Evolutionary conservation across 2,888 invertebrate genomes (phyloP).

Genomic region (Dicyrtoma fusca): DNA sequence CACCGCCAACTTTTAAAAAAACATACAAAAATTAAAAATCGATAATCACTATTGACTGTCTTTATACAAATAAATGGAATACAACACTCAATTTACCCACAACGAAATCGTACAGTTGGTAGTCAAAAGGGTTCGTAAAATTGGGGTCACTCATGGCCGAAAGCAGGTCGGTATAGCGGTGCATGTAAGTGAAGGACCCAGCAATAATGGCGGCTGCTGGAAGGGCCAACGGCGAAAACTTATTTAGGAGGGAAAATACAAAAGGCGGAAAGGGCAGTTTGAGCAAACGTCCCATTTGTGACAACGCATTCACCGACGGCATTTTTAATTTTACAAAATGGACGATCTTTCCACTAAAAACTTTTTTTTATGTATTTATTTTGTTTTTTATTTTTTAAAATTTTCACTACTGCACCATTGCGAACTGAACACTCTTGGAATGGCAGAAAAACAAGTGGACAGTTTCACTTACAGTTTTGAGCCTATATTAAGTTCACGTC

Average conservation of each 20-base stretch:
- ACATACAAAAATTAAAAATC: background rate
- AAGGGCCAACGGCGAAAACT: background rate
- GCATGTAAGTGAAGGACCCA: background rate
- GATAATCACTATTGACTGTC: background rate
- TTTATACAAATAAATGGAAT: background rate
- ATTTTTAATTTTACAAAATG: no score
- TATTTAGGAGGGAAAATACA: background rate
- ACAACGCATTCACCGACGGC: no score
- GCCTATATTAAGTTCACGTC: no score
- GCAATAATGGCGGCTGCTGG: background rate
- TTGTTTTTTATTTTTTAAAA: no score
- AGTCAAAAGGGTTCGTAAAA: background rate
- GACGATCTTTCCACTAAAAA: no score
- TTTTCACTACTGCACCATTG: no score
- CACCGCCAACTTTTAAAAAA: conserved; percentile 14
- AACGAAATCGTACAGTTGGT: background rate
- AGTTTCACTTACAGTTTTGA: no score
- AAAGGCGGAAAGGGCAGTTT: background rate
- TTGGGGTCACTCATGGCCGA: background rate
- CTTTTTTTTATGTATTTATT: no score
- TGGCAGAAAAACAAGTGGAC: no score
- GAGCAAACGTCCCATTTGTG: background rate
- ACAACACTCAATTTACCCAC: background rate
- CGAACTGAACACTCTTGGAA: no score
- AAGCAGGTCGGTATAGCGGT: background rate